Percentiles rank a stretch among this genome's conserved stretches.
phyloP scores from a whole-genome alignment of 2,888 invertebrate genomes.

The Colletes collaris region DNA sequence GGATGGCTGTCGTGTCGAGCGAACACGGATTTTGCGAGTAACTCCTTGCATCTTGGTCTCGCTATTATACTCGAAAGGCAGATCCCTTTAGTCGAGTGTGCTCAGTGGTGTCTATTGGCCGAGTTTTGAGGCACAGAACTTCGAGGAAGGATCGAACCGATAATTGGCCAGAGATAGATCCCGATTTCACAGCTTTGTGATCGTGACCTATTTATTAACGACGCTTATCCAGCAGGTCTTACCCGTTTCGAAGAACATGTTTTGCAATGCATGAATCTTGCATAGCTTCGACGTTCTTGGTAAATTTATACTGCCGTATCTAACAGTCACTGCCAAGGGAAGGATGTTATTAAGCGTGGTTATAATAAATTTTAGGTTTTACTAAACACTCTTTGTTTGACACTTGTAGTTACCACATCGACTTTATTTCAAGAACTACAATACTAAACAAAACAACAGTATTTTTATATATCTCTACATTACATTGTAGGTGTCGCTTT shows the following conservation, averaged over 20 bases:
- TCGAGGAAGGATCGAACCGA: slow-evolving; percentile 25
- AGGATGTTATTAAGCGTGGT: too few relatives aligned
- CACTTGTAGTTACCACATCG: too few relatives aligned
- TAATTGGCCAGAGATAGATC: slow-evolving; percentile 50
- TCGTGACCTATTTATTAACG: slow-evolving; percentile 46
- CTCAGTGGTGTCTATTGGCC: slow-evolving; percentile 33
- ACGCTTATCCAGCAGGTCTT: background rate
- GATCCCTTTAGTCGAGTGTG: slow-evolving; percentile 48
- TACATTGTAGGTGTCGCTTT: too few relatives aligned
- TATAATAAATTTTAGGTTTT: too few relatives aligned
- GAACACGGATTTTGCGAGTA: slow-evolving; percentile 54
- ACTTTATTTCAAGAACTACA: too few relatives aligned
- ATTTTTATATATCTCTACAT: too few relatives aligned
- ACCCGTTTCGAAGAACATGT: background rate
- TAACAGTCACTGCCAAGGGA: too few relatives aligned
- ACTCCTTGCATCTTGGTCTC: slow-evolving; percentile 47
- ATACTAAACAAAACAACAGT: too few relatives aligned
- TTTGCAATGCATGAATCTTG: background rate
- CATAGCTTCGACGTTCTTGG: background rate
- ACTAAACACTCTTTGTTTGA: too few relatives aligned
- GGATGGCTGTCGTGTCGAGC: slow-evolving; percentile 35
- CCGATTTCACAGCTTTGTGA: slow-evolving; percentile 39
- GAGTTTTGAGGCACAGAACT: slow-evolving; percentile 29
- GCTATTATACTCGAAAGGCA: slow-evolving; percentile 53
- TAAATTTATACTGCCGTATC: background rate